phyloP scores from a whole-genome alignment of 2,113 vertebrate species.

The Sinocyclocheilus maitianheensis region DNA sequence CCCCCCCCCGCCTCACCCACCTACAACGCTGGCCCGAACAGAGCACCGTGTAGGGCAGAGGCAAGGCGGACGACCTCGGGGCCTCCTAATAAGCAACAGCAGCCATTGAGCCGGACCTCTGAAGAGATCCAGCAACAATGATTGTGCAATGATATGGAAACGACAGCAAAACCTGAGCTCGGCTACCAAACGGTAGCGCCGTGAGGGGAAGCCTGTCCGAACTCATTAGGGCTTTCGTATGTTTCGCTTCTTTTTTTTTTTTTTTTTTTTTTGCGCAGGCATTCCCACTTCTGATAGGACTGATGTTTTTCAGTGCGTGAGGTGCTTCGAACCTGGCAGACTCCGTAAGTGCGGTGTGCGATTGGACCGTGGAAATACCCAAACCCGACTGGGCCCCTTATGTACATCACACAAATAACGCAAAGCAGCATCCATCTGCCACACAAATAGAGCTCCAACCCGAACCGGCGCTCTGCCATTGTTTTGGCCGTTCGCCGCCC shows the following conservation, averaged over 20 bases:
- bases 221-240: conserved; percentile 6
- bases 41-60: conserved; percentile 30
- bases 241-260: not conserved
- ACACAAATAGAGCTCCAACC: conserved; percentile 41
- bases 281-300: conserved; percentile 29
- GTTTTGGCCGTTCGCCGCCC: conserved; percentile 25
- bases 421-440: conserved; percentile 53
- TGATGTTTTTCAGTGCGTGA: not conserved
- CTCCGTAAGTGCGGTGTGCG: not conserved
- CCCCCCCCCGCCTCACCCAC: conserved; percentile 42
- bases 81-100: conserved; percentile 45
- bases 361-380: conserved; percentile 43
- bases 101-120: conserved; percentile 39
- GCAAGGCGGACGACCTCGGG: conserved; percentile 41
- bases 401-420: conserved; percentile 33
- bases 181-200: conserved; percentile 1
- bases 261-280: not conserved
- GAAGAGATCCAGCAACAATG: conserved; percentile 50
- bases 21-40: conserved; percentile 39
- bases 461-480: conserved; percentile 34
- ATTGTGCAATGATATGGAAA: conserved; percentile 48
- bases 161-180: conserved; percentile 40
- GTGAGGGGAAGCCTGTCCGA: conserved; percentile 8
- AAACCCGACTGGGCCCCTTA: conserved; percentile 35
- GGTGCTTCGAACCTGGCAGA: not conserved